phyloP scores from a whole-genome alignment of 2,113 vertebrate genomes.

The Isurus oxyrinchus region DNA sequence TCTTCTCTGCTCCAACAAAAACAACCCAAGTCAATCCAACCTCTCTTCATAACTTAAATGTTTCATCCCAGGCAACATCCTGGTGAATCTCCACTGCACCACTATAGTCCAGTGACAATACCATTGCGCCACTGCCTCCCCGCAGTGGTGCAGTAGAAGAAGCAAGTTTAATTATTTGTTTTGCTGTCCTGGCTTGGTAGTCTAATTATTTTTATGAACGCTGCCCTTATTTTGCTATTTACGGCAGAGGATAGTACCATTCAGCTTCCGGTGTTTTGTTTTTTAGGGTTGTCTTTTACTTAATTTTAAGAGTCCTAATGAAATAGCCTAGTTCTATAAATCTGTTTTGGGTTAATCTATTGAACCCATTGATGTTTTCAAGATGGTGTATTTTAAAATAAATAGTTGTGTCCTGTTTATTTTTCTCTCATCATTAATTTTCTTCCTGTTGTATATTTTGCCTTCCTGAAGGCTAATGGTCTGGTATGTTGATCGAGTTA shows the following conservation, averaged over 20 bases:
- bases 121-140: too few relatives aligned
- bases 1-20: too few relatives aligned
- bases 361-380: background rate
- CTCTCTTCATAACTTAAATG: too few relatives aligned
- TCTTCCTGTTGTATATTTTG: too few relatives aligned
- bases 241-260: background rate
- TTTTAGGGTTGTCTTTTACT: background rate
- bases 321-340: background rate
- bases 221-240: background rate
- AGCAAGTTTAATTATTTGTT: background rate
- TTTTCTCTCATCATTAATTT: too few relatives aligned
- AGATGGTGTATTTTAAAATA: background rate
- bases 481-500: too few relatives aligned
- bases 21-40: too few relatives aligned
- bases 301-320: background rate
- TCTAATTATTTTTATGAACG: background rate
- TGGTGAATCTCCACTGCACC: too few relatives aligned
- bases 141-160: background rate
- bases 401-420: background rate
- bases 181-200: background rate
- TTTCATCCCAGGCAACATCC: too few relatives aligned
- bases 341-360: background rate
- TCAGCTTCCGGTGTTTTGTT: background rate
- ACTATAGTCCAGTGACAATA: too few relatives aligned
- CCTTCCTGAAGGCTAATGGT: too few relatives aligned